Evolutionary conservation across 2,113 vertebrate species (phyloP).

Genomic region (Nyctibius bracteatus): DNA sequence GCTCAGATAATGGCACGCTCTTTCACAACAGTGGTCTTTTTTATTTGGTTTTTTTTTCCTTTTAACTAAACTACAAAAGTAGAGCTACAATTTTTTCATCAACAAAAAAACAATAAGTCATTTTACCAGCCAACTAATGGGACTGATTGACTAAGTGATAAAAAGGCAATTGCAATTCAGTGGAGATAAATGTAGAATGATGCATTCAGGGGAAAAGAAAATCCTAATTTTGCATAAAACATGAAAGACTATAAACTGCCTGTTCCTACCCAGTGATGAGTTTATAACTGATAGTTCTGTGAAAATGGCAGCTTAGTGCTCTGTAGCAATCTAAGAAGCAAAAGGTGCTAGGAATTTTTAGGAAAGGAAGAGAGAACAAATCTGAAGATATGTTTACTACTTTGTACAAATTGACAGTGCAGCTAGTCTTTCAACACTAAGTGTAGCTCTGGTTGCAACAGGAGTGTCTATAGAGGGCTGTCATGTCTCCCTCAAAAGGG

Average conservation of each 20-base stretch:
- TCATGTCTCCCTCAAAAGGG: background rate
- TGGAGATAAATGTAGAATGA: background rate
- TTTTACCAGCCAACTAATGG: background rate
- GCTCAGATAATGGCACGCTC: background rate
- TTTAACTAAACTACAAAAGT: background rate
- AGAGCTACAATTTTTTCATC: background rate
- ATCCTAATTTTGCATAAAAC: background rate
- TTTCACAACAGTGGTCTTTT: background rate
- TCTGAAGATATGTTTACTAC: background rate
- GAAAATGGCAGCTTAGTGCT: background rate
- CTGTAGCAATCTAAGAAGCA: background rate
- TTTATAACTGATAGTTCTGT: background rate
- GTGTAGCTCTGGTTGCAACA: background rate
- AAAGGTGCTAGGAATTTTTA: background rate
- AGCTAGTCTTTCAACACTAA: background rate
- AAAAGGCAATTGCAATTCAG: background rate
- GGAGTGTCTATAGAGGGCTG: background rate
- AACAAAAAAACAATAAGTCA: background rate
- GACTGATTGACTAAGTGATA: background rate
- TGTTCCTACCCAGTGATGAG: background rate
- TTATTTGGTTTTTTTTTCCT: background rate
- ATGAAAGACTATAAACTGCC: background rate
- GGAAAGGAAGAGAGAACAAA: background rate
- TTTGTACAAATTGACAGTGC: background rate
- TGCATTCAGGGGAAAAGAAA: background rate